phyloP scores from a whole-genome alignment of 2,797 vertebrate species.

The Pangasius mekongensis region DNA sequence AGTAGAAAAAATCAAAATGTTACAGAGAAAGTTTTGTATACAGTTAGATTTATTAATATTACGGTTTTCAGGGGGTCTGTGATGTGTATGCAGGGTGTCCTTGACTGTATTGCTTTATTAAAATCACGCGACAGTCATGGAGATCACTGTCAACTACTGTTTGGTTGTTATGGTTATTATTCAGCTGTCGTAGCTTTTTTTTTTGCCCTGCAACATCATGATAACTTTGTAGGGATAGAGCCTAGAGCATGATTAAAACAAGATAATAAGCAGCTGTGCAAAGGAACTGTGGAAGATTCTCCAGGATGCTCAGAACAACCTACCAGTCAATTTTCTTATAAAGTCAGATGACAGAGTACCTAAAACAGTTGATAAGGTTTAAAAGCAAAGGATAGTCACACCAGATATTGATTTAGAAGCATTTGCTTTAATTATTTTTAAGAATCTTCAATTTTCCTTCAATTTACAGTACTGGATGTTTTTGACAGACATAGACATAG shows the following conservation, averaged over 20 bases:
- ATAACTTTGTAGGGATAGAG: background rate
- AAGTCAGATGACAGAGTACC: background rate
- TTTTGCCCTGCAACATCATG: background rate
- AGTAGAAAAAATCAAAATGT: background rate
- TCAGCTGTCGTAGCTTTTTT: background rate
- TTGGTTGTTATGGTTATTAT: background rate
- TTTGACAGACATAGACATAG: background rate
- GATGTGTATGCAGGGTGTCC: background rate
- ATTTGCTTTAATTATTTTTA: background rate
- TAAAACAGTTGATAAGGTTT: background rate
- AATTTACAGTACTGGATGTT: background rate
- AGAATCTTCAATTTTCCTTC: background rate
- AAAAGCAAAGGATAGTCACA: background rate
- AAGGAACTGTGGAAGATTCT: background rate
- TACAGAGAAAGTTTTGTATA: background rate
- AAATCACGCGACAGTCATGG: background rate
- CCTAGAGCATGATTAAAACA: background rate
- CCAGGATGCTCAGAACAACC: background rate
- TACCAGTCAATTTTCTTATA: background rate
- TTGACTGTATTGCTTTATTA: background rate
- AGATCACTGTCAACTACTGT: background rate
- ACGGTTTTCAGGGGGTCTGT: background rate
- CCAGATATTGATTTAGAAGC: background rate
- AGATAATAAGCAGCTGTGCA: background rate
- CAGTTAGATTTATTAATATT: background rate